phyloP scores from a whole-genome alignment of 2,113 vertebrate species.

The Pimephales promelas region DNA sequence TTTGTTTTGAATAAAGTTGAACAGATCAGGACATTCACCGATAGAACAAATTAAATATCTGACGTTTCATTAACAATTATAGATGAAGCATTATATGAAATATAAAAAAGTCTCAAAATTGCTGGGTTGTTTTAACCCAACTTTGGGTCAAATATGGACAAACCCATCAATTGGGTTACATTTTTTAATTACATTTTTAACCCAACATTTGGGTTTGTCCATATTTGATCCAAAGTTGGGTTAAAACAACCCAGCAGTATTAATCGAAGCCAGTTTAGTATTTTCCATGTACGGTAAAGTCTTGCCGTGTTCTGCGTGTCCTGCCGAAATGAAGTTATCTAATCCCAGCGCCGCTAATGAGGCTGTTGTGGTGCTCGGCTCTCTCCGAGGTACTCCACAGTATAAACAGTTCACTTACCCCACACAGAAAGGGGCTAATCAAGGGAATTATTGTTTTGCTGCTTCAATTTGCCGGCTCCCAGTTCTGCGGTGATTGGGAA shows the following conservation, averaged over 20 bases:
- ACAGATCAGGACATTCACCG: background rate
- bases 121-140: no score
- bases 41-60: background rate
- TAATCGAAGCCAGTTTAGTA: background rate
- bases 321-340: slow-evolving; percentile 99
- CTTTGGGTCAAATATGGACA: no score
- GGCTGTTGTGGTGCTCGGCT: slow-evolving; percentile 99
- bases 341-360: slow-evolving; percentile 99
- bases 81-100: slow-evolving; percentile 8
- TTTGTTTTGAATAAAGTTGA: background rate
- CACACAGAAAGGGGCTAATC: slow-evolving; percentile 99
- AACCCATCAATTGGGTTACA: no score
- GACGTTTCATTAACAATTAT: background rate
- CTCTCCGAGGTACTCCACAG: slow-evolving; percentile 99
- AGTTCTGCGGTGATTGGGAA: slow-evolving; percentile 98
- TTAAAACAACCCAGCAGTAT: no score
- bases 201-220: no score
- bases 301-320: slow-evolving; percentile 88
- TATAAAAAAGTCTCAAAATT: background rate
- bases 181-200: no score
- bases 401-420: slow-evolving; percentile 99
- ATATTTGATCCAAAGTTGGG: no score
- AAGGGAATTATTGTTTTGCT: slow-evolving; percentile 99
- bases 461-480: slow-evolving; percentile 99
- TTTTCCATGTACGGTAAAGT: slow-evolving; percentile 81